Percentiles rank a stretch among this genome's conserved stretches.
These are phyloP conservation scores for Sesamia nonagrioides DNA, from an alignment of 1,140 invertebrate species.

Conservation along the genomic window DNA sequence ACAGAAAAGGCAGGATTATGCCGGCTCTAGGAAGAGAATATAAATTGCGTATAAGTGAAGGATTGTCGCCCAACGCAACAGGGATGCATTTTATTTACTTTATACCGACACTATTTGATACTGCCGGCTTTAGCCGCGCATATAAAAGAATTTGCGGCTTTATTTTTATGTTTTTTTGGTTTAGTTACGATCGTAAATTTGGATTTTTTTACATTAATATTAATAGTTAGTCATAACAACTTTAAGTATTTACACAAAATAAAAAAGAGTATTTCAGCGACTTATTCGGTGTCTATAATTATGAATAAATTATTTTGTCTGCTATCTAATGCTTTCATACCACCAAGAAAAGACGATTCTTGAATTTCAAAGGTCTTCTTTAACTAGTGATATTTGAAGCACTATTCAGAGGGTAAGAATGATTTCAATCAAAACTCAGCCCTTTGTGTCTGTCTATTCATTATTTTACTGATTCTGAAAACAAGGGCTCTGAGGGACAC, in stretches of 20 bases:
- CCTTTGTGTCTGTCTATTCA: background rate
- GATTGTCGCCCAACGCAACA: constrained; percentile 60
- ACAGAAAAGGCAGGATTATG: constrained; percentile 69
- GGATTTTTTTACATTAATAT: background rate
- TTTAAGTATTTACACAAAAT: background rate
- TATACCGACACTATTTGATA: constrained; percentile 32
- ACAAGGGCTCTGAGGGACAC: background rate
- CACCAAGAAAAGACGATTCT: constrained; percentile 13
- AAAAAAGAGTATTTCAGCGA: background rate
- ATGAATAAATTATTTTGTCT: constrained; percentile 43
- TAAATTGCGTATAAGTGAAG: constrained; percentile 78
- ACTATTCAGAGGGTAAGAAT: constrained; percentile 11
- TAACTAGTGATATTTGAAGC: constrained; percentile 26
- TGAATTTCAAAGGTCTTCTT: constrained; percentile 22
- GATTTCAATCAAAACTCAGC: constrained; percentile 5
- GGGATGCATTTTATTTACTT: constrained; percentile 54
- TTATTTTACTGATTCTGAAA: constrained; percentile 1
- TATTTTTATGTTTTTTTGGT: background rate
- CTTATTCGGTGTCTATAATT: constrained; percentile 19
- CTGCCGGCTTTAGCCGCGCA: background rate
- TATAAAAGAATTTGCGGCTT: constrained; percentile 32
- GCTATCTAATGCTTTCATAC: constrained; percentile 9
- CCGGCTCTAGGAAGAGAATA: constrained; percentile 74
- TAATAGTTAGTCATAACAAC: background rate
- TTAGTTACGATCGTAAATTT: background rate